Evolutionary conservation across 2,113 vertebrate genomes (phyloP).

Genomic region (Lampris incognitus): DNA sequence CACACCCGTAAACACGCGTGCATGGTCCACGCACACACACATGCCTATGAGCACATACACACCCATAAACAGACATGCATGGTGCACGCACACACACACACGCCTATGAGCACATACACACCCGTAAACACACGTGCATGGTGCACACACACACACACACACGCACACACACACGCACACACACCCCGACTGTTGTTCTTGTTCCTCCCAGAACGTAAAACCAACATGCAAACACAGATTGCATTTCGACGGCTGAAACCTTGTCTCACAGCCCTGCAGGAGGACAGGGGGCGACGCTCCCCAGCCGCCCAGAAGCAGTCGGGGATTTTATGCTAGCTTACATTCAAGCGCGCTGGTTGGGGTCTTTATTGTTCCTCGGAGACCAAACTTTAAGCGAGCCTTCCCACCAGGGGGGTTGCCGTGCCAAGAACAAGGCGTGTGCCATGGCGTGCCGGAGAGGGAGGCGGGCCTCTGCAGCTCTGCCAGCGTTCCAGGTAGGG

Average conservation of each 20-base stretch:
- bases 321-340: constrained; percentile 79
- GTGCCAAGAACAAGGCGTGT: constrained; percentile 36
- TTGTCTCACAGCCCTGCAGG: constrained; percentile 45
- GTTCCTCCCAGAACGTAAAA: constrained; percentile 62
- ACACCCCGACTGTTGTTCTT: constrained; percentile 22
- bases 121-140: too few species aligned
- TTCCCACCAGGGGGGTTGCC: constrained; percentile 55
- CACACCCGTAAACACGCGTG: too few species aligned
- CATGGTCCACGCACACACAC: too few species aligned
- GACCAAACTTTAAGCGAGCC: constrained; percentile 75
- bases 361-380: constrained; percentile 77
- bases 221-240: constrained; percentile 63
- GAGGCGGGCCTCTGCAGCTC: constrained; percentile 70
- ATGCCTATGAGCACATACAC: too few species aligned
- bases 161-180: constrained; percentile 7
- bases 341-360: constrained; percentile 70
- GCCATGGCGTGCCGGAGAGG: constrained; percentile 28
- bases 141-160: too few species aligned
- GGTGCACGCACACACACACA: too few species aligned
- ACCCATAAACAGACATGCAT: too few species aligned
- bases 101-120: too few species aligned
- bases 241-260: constrained; percentile 31
- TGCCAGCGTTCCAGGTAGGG: constrained; percentile 60
- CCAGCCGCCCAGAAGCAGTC: constrained; percentile 64
- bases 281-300: constrained; percentile 55